Conservation (phyloP, 1,140 invertebrate genomes). For the Solenopsis fugax region DNA sequence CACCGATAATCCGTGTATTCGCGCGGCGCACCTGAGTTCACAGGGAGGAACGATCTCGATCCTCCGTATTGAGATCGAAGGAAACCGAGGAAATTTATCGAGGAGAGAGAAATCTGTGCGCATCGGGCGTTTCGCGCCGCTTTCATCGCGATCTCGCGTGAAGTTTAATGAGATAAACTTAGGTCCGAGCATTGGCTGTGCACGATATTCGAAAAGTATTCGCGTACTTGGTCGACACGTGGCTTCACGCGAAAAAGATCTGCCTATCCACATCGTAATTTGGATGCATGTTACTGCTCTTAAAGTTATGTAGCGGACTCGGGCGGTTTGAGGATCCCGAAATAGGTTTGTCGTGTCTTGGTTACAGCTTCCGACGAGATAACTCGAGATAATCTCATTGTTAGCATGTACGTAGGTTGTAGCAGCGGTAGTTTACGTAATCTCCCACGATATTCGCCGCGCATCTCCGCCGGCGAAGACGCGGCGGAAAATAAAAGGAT, state of each 20-base stretch:
- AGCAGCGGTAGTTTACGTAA: conserved; percentile 34
- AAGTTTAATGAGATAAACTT: conserved; percentile 20
- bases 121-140: conserved; percentile 7
- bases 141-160: conserved; percentile 24
- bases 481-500: neutral
- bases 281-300: conserved; percentile 13
- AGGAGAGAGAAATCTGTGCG: conserved; percentile 36
- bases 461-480: neutral
- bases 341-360: conserved; percentile 63
- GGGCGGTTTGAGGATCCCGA: conserved; percentile 30
- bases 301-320: conserved; percentile 39
- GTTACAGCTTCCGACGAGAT: conserved; percentile 56
- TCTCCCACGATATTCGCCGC: conserved; percentile 12
- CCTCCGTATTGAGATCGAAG: neutral
- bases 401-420: conserved; percentile 23
- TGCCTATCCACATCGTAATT: neutral
- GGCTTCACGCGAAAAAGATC: neutral
- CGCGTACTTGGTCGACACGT: neutral
- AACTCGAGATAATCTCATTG: conserved; percentile 58
- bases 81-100: conserved; percentile 10
- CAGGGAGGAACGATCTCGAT: conserved; percentile 9
- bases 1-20: conserved; percentile 40
- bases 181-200: neutral
- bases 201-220: neutral
- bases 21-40: conserved; percentile 35